phyloP scores from a whole-genome alignment of 1,140 invertebrate genomes.

The Anoplolepis gracilipes region DNA sequence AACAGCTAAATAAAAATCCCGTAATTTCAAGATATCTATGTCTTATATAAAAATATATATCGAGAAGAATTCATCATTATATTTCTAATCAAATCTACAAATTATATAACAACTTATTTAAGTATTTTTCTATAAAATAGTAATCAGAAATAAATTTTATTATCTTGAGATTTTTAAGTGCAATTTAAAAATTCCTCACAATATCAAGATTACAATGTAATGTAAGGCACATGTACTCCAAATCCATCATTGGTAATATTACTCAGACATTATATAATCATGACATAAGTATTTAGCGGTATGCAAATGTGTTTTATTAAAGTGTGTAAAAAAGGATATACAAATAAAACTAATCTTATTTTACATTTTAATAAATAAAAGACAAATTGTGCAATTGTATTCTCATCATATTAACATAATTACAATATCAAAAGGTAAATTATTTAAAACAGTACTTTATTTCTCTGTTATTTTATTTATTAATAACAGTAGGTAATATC shows the following conservation, averaged over 20 bases:
- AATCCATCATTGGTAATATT: neutral
- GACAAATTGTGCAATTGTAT: slow-evolving; percentile 57
- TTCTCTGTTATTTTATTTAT: slow-evolving; percentile 60
- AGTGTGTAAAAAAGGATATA: slow-evolving; percentile 25
- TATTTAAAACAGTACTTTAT: slow-evolving; percentile 76
- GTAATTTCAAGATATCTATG: neutral
- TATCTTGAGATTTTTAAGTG: no score
- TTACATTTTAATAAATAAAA: neutral
- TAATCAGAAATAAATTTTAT: no score
- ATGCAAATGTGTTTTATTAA: neutral
- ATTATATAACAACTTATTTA: neutral
- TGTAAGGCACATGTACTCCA: no score
- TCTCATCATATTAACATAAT: slow-evolving; percentile 73
- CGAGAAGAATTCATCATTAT: neutral
- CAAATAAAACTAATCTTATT: slow-evolving; percentile 7
- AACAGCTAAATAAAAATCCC: neutral
- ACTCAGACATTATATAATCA: slow-evolving; percentile 7
- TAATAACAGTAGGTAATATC: slow-evolving; percentile 70
- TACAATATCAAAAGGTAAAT: slow-evolving; percentile 71
- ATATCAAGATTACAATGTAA: no score
- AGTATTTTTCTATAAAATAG: neutral
- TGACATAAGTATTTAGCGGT: neutral
- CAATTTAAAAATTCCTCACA: no score
- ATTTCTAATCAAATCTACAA: neutral
- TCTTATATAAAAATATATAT: neutral